Conservation (phyloP, 2,113 vertebrate species). For the Chaetodon trifascialis region DNA sequence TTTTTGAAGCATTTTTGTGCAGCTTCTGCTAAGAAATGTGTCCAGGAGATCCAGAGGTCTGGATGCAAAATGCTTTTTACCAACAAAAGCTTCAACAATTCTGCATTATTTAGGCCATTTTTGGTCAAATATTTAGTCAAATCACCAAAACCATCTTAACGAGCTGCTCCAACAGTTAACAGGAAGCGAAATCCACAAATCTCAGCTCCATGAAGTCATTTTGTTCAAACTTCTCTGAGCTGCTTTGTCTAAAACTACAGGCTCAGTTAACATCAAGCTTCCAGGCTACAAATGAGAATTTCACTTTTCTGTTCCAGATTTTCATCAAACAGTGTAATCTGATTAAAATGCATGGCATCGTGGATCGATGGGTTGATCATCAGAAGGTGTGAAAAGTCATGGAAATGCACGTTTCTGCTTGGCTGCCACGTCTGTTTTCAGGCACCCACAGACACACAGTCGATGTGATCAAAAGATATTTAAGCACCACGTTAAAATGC, state of each 20-base stretch:
- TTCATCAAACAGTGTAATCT: no score
- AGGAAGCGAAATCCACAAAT: neutral
- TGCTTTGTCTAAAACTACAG: neutral
- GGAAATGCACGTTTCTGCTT: neutral
- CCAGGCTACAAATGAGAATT: no score
- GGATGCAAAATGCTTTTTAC: neutral
- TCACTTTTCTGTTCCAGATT: no score
- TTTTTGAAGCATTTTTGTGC: neutral
- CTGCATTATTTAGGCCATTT: neutral
- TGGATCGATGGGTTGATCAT: neutral
- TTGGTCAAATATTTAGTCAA: neutral
- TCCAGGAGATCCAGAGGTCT: no score
- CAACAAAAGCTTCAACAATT: neutral
- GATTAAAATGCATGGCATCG: no score
- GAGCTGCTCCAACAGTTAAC: neutral
- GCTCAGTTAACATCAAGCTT: neutral
- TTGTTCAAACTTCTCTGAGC: neutral
- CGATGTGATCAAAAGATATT: neutral
- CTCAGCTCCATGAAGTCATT: conserved; percentile 8
- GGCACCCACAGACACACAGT: neutral
- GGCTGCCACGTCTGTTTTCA: neutral
- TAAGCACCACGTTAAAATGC: neutral
- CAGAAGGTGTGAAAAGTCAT: neutral
- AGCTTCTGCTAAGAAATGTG: neutral
- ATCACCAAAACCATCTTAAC: neutral